Percentiles rank a stretch among this genome's conserved stretches.
These are phyloP conservation scores for Saccostrea glomerata DNA, from an alignment of 1,140 invertebrate genomes.

Conservation along the genomic window DNA sequence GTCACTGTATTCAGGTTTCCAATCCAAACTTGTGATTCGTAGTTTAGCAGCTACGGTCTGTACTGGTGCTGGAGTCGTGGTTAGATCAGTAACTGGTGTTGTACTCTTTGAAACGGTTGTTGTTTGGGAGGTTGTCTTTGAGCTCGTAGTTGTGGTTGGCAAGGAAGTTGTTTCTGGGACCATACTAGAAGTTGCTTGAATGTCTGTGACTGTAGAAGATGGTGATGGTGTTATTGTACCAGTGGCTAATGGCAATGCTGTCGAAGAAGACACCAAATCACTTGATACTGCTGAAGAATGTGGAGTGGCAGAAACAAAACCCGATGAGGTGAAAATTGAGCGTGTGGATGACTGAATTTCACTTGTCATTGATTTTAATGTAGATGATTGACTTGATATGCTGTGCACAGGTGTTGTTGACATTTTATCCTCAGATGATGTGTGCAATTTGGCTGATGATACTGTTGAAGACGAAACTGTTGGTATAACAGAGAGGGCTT, in stretches of 20 bases:
- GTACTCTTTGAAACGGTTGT: not conserved
- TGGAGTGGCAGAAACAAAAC: not conserved
- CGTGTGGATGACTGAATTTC: not conserved
- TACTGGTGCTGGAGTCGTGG: not conserved
- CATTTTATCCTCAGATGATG: not conserved
- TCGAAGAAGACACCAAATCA: not conserved
- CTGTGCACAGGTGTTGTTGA: not conserved
- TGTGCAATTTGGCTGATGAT: not conserved
- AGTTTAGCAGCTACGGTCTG: not conserved
- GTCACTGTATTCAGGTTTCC: not conserved
- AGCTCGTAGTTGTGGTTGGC: not conserved
- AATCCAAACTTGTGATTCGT: not conserved
- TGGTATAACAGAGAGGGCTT: not conserved
- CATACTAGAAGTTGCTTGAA: not conserved
- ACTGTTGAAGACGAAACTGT: not conserved
- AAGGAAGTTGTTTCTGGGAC: not conserved
- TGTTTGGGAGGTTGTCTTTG: not conserved
- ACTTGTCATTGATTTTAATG: not conserved
- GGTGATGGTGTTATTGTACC: not conserved
- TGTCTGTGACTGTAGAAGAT: not conserved
- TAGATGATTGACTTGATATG: not conserved
- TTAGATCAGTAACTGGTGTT: not conserved
- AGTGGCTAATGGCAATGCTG: not conserved
- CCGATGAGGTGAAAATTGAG: not conserved
- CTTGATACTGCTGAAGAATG: not conserved